These are phyloP conservation scores for Yponomeuta evonymella DNA, from an alignment of 2,888 invertebrate genomes.

Conservation along the genomic window DNA sequence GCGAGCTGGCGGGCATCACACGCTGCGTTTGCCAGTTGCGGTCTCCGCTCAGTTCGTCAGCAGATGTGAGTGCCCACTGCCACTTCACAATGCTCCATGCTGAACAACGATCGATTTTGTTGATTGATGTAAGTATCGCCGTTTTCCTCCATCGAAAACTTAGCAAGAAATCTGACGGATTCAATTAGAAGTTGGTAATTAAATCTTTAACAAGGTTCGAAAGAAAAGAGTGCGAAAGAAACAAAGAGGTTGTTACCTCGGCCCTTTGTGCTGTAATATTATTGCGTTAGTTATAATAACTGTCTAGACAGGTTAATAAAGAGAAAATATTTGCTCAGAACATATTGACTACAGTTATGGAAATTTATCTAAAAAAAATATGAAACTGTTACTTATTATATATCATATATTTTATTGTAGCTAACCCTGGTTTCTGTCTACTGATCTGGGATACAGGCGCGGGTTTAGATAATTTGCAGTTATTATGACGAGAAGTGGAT, in stretches of 20 bases:
- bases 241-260: background rate
- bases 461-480: no score
- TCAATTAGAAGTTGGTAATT: background rate
- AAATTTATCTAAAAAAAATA: background rate
- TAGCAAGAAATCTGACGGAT: background rate
- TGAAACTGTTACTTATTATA: background rate
- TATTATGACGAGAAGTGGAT: no score
- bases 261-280: background rate
- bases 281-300: background rate
- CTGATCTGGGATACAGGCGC: no score
- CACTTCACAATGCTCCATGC: no score
- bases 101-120: no score
- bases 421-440: no score
- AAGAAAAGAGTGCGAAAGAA: background rate
- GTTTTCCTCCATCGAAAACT: background rate
- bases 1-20: no score
- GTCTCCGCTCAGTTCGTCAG: no score
- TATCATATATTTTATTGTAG: no score
- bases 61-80: no score
- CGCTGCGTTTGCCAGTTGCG: no score
- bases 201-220: background rate
- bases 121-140: no score
- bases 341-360: background rate
- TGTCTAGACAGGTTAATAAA: background rate
- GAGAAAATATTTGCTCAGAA: background rate